Base-by-base conservation (phyloP, 2,113 vertebrate species). In the Nerophis lumbriciformis region DNA sequence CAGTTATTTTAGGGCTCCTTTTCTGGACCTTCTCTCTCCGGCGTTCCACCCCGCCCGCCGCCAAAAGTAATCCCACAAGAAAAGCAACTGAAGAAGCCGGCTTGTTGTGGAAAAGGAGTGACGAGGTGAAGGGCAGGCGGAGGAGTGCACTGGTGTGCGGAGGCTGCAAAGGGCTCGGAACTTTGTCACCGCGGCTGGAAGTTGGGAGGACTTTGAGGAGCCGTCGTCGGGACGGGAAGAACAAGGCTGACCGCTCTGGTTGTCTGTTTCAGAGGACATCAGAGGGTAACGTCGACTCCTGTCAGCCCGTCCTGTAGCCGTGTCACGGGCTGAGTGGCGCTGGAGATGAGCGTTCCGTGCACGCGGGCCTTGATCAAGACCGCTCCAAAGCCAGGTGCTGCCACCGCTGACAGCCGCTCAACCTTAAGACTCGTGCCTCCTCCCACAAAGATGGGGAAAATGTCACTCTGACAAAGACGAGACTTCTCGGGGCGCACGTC, bases 1-100 rank as follows among this genome's bases (percentile, higher is more conserved):
- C 95, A 95, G 84, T 90, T 90, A 84, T 90, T 89, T 90, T 89
- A 92, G 81, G 83, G 71, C 78, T 80, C 72, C 72, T 85, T 80
- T 82, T 75, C 81, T 80, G 84, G 80, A 93, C 73, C 71, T 76
- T 91, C 92, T 76, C 56, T 49, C 62, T 75, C 69, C 69, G 68
- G 71, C 59, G 64, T 65, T 76, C 67, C 63, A 63, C 92, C 65
- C 77, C 92, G 90, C 91, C 82, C 71, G 88, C 89, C 1, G 48
- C 68, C 59, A 78, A 80, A 77, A 76, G 89, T 69, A 80, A 78
- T 78, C 72, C 77, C 79, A 63, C 61, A 63, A 70, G 72, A 76
- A 65, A 66, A 49, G 63, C 69, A 83, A 79, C 64, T 72, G 68
- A 80, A 72, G 79, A 75, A 19, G 47, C 9, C 75, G 73, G 49